phyloP scores from a whole-genome alignment of 2,113 vertebrate genomes.

The Oncorhynchus tshawytscha region DNA sequence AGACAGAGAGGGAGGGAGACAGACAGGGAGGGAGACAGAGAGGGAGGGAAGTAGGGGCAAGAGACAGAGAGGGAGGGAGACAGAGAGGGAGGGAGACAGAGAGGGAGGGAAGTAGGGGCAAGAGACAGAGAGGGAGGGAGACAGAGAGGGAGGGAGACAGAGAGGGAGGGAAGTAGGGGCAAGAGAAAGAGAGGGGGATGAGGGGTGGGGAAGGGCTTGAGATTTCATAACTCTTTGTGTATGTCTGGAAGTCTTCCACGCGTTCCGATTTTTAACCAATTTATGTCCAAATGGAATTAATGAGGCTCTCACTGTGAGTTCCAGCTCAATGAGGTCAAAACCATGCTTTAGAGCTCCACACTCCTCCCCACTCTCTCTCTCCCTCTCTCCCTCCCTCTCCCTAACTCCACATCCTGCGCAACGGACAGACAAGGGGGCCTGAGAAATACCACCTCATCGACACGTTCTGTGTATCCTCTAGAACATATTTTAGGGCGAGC shows the following conservation, averaged over 20 bases:
- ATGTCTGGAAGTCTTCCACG: conserved; percentile 95
- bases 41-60: too few relatives aligned
- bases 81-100: too few relatives aligned
- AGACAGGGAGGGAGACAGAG: too few relatives aligned
- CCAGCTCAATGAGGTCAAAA: conserved; percentile 91
- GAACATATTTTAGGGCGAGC: conserved; percentile 84
- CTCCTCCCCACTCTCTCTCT: conserved; percentile 69
- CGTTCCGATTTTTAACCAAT: conserved; percentile 90
- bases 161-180: conserved; percentile 53
- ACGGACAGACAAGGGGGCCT: conserved; percentile 80
- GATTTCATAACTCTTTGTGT: conserved; percentile 94
- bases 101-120: too few relatives aligned
- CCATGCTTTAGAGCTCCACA: conserved; percentile 85
- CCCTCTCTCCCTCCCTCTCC: conserved; percentile 67
- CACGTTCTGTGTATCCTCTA: conserved; percentile 85
- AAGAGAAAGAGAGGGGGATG: conserved; percentile 61
- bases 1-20: conserved; percentile 48
- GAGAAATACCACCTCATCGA: conserved; percentile 91
- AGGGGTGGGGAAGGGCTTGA: conserved; percentile 66
- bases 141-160: conserved; percentile 55
- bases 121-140: too few relatives aligned
- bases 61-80: too few relatives aligned
- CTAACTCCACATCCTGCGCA: conserved; percentile 83
- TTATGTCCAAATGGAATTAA: conserved; percentile 96
- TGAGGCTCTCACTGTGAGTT: conserved; percentile 91